phyloP scores from a whole-genome alignment of 2,113 vertebrate species.

The Uria aalge region DNA sequence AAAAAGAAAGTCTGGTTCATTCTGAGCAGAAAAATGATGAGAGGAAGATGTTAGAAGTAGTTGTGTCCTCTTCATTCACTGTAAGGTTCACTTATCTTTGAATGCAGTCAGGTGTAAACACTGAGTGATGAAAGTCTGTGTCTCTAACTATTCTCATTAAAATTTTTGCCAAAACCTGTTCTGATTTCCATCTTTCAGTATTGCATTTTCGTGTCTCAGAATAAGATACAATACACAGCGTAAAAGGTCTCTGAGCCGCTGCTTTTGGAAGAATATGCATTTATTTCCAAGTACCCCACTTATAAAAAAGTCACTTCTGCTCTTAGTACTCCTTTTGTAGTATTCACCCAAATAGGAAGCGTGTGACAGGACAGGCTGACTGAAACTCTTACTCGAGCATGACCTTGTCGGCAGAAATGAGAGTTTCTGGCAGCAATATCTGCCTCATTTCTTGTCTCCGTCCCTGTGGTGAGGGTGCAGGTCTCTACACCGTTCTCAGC shows the following conservation, averaged over 20 bases:
- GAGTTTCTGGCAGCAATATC: neutral
- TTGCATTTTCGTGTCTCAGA: neutral
- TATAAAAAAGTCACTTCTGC: neutral
- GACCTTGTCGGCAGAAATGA: neutral
- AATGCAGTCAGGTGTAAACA: neutral
- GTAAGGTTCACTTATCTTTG: neutral
- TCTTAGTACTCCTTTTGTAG: neutral
- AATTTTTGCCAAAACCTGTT: neutral
- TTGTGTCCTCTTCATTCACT: neutral
- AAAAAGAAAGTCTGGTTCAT: neutral
- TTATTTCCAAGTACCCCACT: neutral
- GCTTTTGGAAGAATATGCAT: neutral
- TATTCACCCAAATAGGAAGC: neutral
- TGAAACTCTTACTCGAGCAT: neutral
- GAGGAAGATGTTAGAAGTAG: neutral
- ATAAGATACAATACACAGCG: fast-evolving
- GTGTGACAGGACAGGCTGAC: neutral
- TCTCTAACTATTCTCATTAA: neutral
- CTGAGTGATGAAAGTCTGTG: neutral
- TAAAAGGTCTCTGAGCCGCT: neutral
- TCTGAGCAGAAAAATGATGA: neutral
- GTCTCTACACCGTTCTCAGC: fast-evolving
- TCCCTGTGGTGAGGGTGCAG: neutral
- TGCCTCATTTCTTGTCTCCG: neutral
- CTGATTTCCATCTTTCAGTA: neutral